Base-by-base conservation (phyloP, 2,888 invertebrate species). In the Sinelater perroti region DNA sequence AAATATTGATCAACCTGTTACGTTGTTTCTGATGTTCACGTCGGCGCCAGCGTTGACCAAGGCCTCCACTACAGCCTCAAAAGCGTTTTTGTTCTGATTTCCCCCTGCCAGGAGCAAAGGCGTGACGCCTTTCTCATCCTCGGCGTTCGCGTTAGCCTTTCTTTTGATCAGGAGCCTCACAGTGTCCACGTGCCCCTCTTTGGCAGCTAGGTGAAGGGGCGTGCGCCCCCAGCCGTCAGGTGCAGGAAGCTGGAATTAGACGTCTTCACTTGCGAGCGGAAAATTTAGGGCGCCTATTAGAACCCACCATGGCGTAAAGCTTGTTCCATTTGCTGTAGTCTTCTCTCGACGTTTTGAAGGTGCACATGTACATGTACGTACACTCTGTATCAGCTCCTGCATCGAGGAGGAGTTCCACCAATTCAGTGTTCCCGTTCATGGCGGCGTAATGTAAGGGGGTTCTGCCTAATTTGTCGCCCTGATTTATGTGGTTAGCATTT, bases 41-140 rank as follows among this genome's bases (percentile, higher is more conserved):
- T 73, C 68, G 6, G 74, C 75, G 11, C 71, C 72, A 44, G 67
- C 56, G 50, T 67, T 61, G 46, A 79, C 71, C 44, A 80, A 68
- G 20, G 69, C 62, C 17, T 72, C 67, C 1, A 80, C 69, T 56
- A 78, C 72, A 20, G 68, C 64, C 49, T 75, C 75, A 61, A 74
- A 78, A 44, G 63, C 64, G 20, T 52, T 42, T 42, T 65, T 65
- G 28, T 70, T 60, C 60, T 70, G 60, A 18, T 74, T 68, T 17
- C 72, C 70, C 5, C 78, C 78, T 2, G 78, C 75, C 26, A 80
- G 60, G 28, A 80, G 69, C 47, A 79, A 64, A 2, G 80, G 78
- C 10, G 78, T 78, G 31, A 74, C 67, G 28, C 75, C 75, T 16
- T 71, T 70, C 31, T 72, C 73, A 67, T 80, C 80, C 55, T 64